Conservation (phyloP, 2,113 vertebrate species). For the Hippocampus mohnikei region DNA sequence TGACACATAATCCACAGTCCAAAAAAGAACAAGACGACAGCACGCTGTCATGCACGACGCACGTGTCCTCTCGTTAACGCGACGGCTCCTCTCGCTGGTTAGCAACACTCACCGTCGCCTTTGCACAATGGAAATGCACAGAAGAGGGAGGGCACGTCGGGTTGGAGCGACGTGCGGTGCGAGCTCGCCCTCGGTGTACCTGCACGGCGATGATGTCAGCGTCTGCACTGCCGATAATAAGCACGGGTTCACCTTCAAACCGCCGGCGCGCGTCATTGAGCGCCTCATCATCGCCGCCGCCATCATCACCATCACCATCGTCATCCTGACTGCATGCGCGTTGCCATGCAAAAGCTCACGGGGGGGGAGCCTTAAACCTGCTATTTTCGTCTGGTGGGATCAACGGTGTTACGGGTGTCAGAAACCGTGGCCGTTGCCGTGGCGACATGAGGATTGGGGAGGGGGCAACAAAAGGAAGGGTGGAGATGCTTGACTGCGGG, state of each 20-base stretch:
- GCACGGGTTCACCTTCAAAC: constrained; percentile 60
- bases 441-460: constrained; percentile 53
- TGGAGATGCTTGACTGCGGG: constrained; percentile 63
- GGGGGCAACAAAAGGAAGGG: constrained; percentile 33
- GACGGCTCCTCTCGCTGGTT: neutral
- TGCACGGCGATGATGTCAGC: neutral
- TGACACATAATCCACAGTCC: no score
- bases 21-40: no score
- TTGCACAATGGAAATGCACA: neutral
- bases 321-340: constrained; percentile 10
- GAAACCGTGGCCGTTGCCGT: constrained; percentile 76
- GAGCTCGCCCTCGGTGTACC: neutral
- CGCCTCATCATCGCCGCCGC: no score
- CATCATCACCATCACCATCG: neutral
- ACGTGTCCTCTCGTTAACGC: no score
- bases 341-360: constrained; percentile 19
- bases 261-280: neutral
- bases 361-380: constrained; percentile 30
- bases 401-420: constrained; percentile 74
- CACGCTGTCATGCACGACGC: no score
- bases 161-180: neutral
- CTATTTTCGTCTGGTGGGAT: constrained; percentile 66
- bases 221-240: constrained; percentile 60
- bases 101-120: neutral
- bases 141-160: neutral